Percentiles rank a stretch among this genome's conserved stretches.
Conservation (phyloP, 2,797 vertebrate species). For the Anisognathus igniventris region DNA sequence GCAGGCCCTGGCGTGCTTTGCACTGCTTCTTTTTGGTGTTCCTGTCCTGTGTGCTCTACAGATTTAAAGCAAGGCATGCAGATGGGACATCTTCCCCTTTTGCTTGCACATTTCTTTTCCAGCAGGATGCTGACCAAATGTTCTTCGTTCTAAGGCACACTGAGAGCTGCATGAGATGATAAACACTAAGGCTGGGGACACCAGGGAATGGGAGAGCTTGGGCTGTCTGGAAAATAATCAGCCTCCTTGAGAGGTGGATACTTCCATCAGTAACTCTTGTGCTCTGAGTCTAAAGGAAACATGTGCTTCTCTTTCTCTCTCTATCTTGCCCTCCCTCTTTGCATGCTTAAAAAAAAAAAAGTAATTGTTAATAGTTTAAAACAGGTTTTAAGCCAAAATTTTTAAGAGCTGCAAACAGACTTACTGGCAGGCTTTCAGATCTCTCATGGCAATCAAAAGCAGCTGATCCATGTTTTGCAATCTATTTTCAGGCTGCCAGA, state of each 20-base stretch:
- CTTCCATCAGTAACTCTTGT: background rate
- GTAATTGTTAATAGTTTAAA: constrained; percentile 68
- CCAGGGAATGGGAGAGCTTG: background rate
- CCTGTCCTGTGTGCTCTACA: background rate
- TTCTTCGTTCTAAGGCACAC: background rate
- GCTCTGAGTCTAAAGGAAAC: constrained; percentile 26
- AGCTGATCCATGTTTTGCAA: constrained; percentile 74
- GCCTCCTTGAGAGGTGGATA: background rate
- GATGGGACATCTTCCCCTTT: background rate
- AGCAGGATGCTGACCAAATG: background rate
- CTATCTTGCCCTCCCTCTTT: too few species aligned
- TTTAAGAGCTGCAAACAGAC: constrained; percentile 76
- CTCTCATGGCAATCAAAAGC: constrained; percentile 70
- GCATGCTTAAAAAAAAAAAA: background rate
- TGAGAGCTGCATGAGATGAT: background rate
- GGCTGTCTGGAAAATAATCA: background rate
- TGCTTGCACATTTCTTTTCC: background rate
- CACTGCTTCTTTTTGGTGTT: background rate
- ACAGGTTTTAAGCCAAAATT: constrained; percentile 63
- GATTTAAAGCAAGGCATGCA: background rate
- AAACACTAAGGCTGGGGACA: background rate
- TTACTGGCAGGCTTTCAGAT: constrained; percentile 71
- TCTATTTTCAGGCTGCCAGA: constrained; percentile 59
- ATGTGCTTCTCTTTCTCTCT: background rate
- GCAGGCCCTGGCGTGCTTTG: background rate